Percentiles rank a stretch among this genome's conserved stretches.
Conservation (phyloP, 1,140 invertebrate species). For the Drosophila nigromelanica region DNA sequence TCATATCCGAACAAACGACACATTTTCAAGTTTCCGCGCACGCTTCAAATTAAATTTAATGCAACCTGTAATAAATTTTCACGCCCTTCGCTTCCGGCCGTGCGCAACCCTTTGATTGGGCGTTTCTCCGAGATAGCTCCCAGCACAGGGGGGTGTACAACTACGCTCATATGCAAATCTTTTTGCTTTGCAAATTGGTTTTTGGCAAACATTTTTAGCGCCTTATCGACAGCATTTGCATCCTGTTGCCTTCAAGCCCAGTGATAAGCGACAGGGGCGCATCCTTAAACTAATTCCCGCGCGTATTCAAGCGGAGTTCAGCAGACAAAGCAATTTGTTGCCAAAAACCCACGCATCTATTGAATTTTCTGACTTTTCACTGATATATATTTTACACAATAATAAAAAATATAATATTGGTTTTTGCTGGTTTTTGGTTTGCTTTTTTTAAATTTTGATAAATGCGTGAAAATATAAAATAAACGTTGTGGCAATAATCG, state of each 20-base stretch:
- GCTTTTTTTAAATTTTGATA: constrained; percentile 16
- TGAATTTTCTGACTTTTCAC: constrained; percentile 43
- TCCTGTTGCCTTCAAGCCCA: constrained; percentile 49
- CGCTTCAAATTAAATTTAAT: constrained; percentile 80
- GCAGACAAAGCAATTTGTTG: constrained; percentile 73
- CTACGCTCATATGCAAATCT: constrained; percentile 69
- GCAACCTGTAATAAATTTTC: constrained; percentile 82
- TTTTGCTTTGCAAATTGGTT: constrained; percentile 56
- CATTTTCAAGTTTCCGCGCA: constrained; percentile 50
- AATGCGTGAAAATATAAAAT: constrained; percentile 25
- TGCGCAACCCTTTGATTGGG: constrained; percentile 72
- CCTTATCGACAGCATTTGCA: constrained; percentile 60
- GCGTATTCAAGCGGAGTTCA: constrained; percentile 38
- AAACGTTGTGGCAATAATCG: constrained; percentile 29
- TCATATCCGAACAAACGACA: constrained; percentile 3
- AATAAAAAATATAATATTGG: constrained; percentile 61
- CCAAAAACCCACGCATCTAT: constrained; percentile 36
- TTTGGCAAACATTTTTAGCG: constrained; percentile 40
- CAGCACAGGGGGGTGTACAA: constrained; percentile 5
- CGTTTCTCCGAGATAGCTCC: constrained; percentile 3
- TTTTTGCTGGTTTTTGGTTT: constrained; percentile 10
- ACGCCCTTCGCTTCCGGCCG: constrained; percentile 64
- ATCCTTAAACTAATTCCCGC: constrained; percentile 59
- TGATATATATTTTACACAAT: constrained; percentile 46
- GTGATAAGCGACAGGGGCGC: constrained; percentile 13